Percentiles rank a stretch among this genome's conserved stretches.
These are phyloP conservation scores for Acanthaster planci DNA, from an alignment of 35 echinoderm and acorn worm genomes.

Conservation along the genomic window DNA sequence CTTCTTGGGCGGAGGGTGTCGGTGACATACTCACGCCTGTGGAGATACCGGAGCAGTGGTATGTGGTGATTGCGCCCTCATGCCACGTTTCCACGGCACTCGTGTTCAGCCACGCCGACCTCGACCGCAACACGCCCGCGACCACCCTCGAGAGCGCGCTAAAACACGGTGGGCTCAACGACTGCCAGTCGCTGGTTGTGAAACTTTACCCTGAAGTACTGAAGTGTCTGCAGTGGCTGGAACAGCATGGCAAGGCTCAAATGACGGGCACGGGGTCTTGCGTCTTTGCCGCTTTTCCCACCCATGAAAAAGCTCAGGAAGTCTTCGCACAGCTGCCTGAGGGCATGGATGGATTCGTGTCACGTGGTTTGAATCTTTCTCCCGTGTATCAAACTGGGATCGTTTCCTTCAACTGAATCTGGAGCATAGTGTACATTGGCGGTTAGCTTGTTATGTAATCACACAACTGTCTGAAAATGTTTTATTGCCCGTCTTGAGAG, in stretches of 20 bases:
- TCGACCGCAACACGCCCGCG: background rate
- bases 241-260: background rate
- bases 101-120: background rate
- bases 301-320: background rate
- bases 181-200: background rate
- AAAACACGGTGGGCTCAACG: background rate
- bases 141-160: background rate
- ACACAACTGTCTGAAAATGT: no score
- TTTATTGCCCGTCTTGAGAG: no score
- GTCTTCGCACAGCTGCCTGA: background rate
- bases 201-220: conserved; percentile 7
- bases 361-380: conserved; percentile 2
- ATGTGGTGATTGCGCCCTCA: background rate
- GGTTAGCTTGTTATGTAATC: no score
- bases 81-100: background rate
- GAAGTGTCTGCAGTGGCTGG: background rate
- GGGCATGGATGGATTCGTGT: background rate
- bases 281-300: background rate
- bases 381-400: background rate
- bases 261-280: background rate
- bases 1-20: background rate
- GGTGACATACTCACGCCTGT: background rate
- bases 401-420: no score
- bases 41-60: background rate
- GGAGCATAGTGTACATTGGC: no score